Percentiles rank a stretch among this genome's conserved stretches.
Evolutionary conservation across 2,888 invertebrate species (phyloP).

Genomic region (Laothoe populi): DNA sequence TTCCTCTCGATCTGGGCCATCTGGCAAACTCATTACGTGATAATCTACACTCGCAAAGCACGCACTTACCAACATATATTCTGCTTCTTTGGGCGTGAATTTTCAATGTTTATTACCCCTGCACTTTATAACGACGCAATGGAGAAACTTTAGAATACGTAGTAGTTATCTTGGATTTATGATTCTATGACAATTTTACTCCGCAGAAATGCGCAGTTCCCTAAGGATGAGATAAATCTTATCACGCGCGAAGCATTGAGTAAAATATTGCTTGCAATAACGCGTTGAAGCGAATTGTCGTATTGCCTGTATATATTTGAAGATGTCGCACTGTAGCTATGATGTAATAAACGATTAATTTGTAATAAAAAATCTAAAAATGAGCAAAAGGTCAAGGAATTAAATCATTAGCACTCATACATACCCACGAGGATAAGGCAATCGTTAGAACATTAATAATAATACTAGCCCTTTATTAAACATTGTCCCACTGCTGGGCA

Average conservation of each 20-base stretch:
- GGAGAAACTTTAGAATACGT: neutral
- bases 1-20: too few species aligned
- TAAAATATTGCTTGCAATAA: constrained; percentile 10
- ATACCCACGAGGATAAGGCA: too few species aligned
- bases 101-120: neutral
- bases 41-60: too few species aligned
- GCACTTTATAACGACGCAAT: neutral
- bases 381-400: too few species aligned
- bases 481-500: too few species aligned
- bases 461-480: too few species aligned
- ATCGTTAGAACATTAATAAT: too few species aligned
- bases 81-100: too few species aligned
- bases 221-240: neutral
- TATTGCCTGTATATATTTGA: neutral
- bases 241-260: neutral
- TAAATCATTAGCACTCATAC: too few species aligned
- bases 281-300: constrained; percentile 6
- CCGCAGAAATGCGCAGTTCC: constrained; percentile 6
- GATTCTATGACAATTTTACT: neutral
- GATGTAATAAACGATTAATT: constrained; percentile 4
- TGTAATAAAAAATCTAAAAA: too few species aligned
- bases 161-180: neutral
- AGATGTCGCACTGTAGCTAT: neutral
- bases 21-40: too few species aligned
- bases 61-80: too few species aligned